Evolutionary conservation across 2,888 invertebrate genomes (phyloP).

Genomic region (Noctua fimbriata): DNA sequence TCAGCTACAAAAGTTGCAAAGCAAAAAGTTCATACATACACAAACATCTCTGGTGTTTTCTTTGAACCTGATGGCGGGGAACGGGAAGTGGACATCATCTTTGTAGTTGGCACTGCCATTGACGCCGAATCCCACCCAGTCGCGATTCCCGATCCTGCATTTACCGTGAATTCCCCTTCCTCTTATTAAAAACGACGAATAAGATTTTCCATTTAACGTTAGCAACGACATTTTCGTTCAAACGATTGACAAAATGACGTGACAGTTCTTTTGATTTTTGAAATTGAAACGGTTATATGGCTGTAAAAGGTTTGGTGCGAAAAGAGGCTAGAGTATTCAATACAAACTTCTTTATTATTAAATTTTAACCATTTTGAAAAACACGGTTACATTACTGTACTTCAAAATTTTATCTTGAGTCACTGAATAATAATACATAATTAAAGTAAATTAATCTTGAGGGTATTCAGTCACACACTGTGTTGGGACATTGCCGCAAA

Average conservation of each 20-base stretch:
- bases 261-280: slow-evolving; percentile 43
- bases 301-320: background rate
- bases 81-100: slow-evolving; percentile 90
- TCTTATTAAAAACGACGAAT: slow-evolving; percentile 60
- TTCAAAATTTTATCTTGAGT: background rate
- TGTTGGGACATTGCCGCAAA: background rate
- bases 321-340: slow-evolving; percentile 16
- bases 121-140: slow-evolving; percentile 92
- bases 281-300: slow-evolving; percentile 35
- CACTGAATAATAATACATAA: background rate
- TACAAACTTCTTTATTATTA: slow-evolving; percentile 1
- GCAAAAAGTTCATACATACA: slow-evolving; percentile 75
- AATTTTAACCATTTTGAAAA: background rate
- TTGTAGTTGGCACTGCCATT: slow-evolving; percentile 90
- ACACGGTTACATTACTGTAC: background rate
- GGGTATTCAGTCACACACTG: background rate
- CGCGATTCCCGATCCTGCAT: slow-evolving; percentile 90
- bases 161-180: slow-evolving; percentile 73
- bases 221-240: slow-evolving; percentile 58
- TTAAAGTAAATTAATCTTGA: background rate
- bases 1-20: background rate
- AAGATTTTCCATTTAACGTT: slow-evolving; percentile 61
- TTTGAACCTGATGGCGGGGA: slow-evolving; percentile 91
- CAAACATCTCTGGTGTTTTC: slow-evolving; percentile 91
- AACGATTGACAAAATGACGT: slow-evolving; percentile 25